These are phyloP conservation scores for Epinephelus moara DNA, from an alignment of 2,113 vertebrate species.

Conservation along the genomic window DNA sequence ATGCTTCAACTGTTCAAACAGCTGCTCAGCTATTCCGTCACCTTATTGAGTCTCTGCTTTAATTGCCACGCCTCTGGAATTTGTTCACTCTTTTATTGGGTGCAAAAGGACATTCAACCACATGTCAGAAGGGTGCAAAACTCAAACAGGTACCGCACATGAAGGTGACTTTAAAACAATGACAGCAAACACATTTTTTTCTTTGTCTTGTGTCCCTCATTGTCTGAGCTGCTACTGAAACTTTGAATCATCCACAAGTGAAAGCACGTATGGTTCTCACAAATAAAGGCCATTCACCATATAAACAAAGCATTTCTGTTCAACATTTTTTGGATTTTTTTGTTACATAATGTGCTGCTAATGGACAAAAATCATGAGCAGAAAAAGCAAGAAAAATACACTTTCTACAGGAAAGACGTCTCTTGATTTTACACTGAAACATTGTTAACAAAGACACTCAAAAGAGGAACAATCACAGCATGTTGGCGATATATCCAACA, in stretches of 20 bases:
- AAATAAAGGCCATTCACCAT: constrained; percentile 79
- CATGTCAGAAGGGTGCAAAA: constrained; percentile 53
- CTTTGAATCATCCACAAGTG: constrained; percentile 62
- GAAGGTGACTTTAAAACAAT: constrained; percentile 59
- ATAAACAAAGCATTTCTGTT: constrained; percentile 43
- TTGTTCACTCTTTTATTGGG: constrained; percentile 72
- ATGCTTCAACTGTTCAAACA: constrained; percentile 33
- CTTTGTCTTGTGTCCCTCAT: constrained; percentile 26
- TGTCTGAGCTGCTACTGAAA: constrained; percentile 24
- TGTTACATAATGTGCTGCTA: constrained; percentile 44
- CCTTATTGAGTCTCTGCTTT: constrained; percentile 9
- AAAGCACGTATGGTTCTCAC: constrained; percentile 80
- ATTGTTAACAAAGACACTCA: constrained; percentile 59
- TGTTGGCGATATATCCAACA: constrained; percentile 39
- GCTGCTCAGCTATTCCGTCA: constrained; percentile 16
- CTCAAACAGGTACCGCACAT: constrained; percentile 37
- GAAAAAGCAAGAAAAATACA: constrained; percentile 58
- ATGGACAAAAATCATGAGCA: constrained; percentile 70
- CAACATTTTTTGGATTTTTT: constrained; percentile 20
- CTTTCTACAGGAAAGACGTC: constrained; percentile 45
- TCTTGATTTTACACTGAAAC: constrained; percentile 57
- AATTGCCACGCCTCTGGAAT: constrained; percentile 33
- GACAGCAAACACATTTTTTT: constrained; percentile 41
- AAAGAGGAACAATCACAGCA: constrained; percentile 52
- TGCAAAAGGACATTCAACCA: constrained; percentile 75